phyloP scores from a whole-genome alignment of 2,797 vertebrate genomes.

The Okamejei kenojei region DNA sequence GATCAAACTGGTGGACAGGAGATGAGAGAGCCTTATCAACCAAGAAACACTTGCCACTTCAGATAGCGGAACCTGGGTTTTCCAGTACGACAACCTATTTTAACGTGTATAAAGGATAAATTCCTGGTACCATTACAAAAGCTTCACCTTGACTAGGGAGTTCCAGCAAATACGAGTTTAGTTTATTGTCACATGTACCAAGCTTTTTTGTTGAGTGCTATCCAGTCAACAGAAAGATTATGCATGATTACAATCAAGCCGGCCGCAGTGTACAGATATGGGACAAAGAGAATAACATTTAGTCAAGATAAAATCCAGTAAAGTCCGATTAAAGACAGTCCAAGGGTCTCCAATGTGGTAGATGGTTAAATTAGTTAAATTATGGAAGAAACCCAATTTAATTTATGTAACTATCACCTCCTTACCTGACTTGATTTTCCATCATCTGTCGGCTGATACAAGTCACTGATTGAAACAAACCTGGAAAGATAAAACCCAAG shows the following conservation, averaged over 20 bases:
- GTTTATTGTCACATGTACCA: too few species aligned
- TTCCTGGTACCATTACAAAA: not conserved
- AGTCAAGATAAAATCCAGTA: too few species aligned
- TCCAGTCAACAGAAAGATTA: too few species aligned
- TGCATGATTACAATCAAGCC: too few species aligned
- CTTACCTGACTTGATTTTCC: conserved; percentile 61
- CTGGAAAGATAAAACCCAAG: conserved; percentile 43
- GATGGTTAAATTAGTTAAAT: not conserved
- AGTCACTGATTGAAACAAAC: conserved; percentile 56
- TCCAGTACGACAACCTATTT: not conserved
- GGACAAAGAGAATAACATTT: too few species aligned
- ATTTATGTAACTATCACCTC: not conserved
- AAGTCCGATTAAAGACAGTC: too few species aligned
- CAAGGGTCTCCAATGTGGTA: too few species aligned
- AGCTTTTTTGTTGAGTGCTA: too few species aligned
- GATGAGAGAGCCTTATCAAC: not conserved
- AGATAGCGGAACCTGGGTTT: not conserved
- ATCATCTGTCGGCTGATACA: conserved; percentile 58
- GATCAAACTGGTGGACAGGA: not conserved
- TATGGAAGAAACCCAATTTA: not conserved
- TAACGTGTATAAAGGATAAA: not conserved
- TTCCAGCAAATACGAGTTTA: not conserved
- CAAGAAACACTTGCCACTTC: not conserved
- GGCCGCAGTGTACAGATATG: too few species aligned
- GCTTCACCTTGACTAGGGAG: not conserved